A percentile compares a stretch with the other conserved stretches of the same genome.
Evolutionary conservation across 1,140 invertebrate species (phyloP).

Genomic region (Papilio dardanus): DNA sequence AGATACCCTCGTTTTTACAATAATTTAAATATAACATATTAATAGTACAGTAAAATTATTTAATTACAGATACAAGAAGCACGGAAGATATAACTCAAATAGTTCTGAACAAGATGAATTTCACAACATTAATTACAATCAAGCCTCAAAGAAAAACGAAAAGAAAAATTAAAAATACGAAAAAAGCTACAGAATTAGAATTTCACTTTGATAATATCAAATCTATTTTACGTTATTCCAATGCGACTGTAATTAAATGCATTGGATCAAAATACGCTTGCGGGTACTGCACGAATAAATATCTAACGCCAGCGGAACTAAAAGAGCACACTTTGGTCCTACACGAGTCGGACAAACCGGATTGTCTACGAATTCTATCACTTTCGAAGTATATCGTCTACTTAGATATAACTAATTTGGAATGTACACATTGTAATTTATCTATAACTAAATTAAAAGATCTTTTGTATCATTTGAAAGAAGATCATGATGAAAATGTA

Average conservation of each 20-base stretch:
- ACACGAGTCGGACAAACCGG: constrained; percentile 45
- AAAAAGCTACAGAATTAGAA: constrained; percentile 30
- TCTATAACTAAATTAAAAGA: constrained; percentile 43
- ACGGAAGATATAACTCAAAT: constrained; percentile 14
- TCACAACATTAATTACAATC: constrained; percentile 18
- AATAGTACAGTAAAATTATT: not conserved
- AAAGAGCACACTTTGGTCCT: constrained; percentile 53
- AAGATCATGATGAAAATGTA: constrained; percentile 47
- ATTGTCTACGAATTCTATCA: constrained; percentile 41
- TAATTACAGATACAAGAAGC: constrained; percentile 16
- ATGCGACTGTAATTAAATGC: constrained; percentile 59
- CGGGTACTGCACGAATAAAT: constrained; percentile 57
- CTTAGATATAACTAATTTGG: constrained; percentile 60
- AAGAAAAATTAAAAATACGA: constrained; percentile 28
- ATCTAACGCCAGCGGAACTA: constrained; percentile 49
- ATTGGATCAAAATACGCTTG: constrained; percentile 54
- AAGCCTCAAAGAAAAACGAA: not conserved
- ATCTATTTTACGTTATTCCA: constrained; percentile 55
- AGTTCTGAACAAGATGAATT: not conserved
- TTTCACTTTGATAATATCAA: constrained; percentile 48
- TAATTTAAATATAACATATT: not conserved
- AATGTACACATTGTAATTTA: constrained; percentile 54
- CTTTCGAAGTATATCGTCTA: constrained; percentile 47
- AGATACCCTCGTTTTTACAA: not conserved
- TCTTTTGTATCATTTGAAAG: constrained; percentile 50